Evolutionary conservation across 1,140 invertebrate species (phyloP), one percentile per base, ranked within the genome.

Genomic region (Acromyrmex heyeri): DNA sequence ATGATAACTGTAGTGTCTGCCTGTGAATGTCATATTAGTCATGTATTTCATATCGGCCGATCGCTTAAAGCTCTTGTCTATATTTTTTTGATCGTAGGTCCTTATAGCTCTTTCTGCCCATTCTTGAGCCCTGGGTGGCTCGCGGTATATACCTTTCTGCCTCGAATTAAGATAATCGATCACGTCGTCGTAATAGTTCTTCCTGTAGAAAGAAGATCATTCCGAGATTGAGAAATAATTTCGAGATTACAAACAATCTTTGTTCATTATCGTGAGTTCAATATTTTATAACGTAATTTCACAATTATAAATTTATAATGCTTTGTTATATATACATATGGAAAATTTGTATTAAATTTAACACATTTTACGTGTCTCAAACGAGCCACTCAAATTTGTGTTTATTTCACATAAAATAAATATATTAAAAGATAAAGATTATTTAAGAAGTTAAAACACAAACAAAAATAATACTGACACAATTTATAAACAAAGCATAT

Each of bases 161-260:
- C 97, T 96, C 91, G 97, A 96, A 92, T 98, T 97, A 94, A 98
- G 95, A 94, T 97, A 98, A 89, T 97, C 97, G 91, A 98, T 98
- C 55, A 97, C 96, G 91, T 98, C 97, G 92, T 98, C 96, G 93
- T 98, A 98, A 94, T 98, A 98, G 94, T 97, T 98, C 94, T 97
- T 96, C 94, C 95, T 95, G 18, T 61, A 21, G 12, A 75, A 30
- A 65, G 3, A 75, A 53, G 44, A 69, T 27, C 2, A 21, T 55
- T n/a, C 7, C 8, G n/a, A 48, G 38, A 18, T 73, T 16, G 6
- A 30, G 0, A 82, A 4, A 24, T 30, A 50, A 50, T 61, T 27
- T 21, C 65, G n/a, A 34, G 2, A 50, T 69, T 48, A 69, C 6
- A 16, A 62, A 59, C 55, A 61, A 30, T 34, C 16, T 67, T 53